Evolutionary conservation across 2,888 invertebrate species (phyloP), one percentile per base, ranked within the genome.

Genomic region (Tetanocera ferruginea): DNA sequence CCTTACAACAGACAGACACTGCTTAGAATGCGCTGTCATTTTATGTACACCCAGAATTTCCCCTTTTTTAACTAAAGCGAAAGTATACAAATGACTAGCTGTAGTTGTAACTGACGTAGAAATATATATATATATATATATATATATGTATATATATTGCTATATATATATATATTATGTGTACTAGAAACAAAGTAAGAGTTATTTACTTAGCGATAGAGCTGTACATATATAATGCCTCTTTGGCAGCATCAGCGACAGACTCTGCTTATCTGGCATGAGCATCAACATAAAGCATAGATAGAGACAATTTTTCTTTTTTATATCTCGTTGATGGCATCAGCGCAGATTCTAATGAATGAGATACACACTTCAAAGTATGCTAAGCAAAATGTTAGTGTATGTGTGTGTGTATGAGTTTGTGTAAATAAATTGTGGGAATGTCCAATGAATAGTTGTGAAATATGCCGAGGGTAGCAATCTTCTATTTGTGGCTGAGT

Each of bases 271-370:
- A 28, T 64, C 64, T 5, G 23, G 28, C 34, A n/a, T 64, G 43
- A 43, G 43, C 43, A 43, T 34, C 64, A n/a, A n/a, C n/a, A 34
- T 31, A 64, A 14, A 64, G n/a, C 8, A 9, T 34, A 64, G 64
- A 64, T 64, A 64, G 64, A 34, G 34, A 34, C 28, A 28, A 28
- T 34, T 64, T 64, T 64, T 34, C 14, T 28, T 43, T 34, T 19
- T 28, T 19, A 31, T 64, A 64, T 64, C 64, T 64, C 64, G n/a
- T 64, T 37, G 64, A 37, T 64, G 34, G 64, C 64, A 64, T 64
- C 64, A 19, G 11, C 28, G 28, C 64, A 19, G 28, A 28, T 28
- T 25, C 28, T 31, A n/a, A 28, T 62, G 62, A 34, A 19, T 64
- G 43, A 34, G 64, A 34, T 64, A 64, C 14, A n/a, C 34, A 31